Conservation (phyloP, 2,797 vertebrate species). For the Cirrhinus molitorella region DNA sequence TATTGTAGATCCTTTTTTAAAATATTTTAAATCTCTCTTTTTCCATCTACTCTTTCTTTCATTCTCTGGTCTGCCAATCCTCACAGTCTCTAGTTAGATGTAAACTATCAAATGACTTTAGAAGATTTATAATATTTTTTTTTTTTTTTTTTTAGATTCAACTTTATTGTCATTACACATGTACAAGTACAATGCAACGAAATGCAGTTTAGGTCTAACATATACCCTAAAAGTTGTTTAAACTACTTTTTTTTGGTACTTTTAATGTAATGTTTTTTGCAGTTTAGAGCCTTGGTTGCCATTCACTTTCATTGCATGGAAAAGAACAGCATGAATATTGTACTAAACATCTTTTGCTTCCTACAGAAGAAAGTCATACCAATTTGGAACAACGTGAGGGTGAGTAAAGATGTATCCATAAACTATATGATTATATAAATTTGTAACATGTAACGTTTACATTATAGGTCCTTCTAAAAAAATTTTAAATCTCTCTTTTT, state of each 20-base stretch:
- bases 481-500: conserved; percentile 2
- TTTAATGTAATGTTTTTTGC: background rate
- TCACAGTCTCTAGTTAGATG: background rate
- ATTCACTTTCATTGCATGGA: background rate
- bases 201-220: too few species aligned
- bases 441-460: background rate
- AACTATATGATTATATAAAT: background rate
- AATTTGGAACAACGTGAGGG: background rate
- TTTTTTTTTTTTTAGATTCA: too few species aligned
- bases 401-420: background rate
- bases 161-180: too few species aligned
- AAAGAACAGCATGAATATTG: background rate
- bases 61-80: background rate
- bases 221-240: background rate
- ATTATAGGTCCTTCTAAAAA: conserved; percentile 6
- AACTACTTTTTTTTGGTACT: background rate
- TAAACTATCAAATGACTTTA: background rate
- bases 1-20: background rate
- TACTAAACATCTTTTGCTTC: background rate
- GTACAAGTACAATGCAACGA: too few species aligned
- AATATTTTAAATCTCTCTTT: background rate
- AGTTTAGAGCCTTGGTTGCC: background rate
- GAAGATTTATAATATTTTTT: background rate
- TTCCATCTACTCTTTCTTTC: background rate
- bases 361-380: background rate